Evolutionary conservation across 2,113 vertebrate genomes (phyloP).

Genomic region (Psittacula cyanocephala): DNA sequence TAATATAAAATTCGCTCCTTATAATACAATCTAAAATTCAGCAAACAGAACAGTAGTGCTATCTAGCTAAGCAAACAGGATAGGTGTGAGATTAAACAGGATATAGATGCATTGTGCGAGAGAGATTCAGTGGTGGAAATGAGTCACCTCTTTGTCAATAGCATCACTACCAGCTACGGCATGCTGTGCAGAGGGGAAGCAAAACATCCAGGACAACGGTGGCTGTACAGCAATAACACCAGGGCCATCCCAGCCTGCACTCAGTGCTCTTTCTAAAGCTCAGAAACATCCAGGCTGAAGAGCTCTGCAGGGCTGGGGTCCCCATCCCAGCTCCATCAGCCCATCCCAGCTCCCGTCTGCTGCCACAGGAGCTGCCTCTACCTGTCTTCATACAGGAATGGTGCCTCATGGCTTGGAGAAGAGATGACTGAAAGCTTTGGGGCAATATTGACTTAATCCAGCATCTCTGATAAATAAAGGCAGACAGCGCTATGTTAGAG

Average conservation of each 20-base stretch:
- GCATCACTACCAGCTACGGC: background rate
- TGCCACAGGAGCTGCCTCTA: background rate
- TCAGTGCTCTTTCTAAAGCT: background rate
- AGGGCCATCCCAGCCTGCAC: background rate
- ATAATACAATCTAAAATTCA: background rate
- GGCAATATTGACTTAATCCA: background rate
- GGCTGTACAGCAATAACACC: background rate
- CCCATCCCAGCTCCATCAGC: background rate
- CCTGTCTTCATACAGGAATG: background rate
- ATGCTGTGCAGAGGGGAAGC: background rate
- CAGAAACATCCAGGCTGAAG: background rate
- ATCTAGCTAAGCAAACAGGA: conserved; percentile 43
- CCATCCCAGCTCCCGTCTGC: background rate
- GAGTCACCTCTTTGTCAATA: conserved; percentile 52
- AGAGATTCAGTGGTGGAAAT: conserved; percentile 23
- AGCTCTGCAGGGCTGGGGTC: background rate
- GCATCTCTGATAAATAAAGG: background rate
- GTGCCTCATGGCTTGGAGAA: background rate
- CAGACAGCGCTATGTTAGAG: background rate
- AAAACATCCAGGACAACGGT: background rate
- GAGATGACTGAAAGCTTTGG: background rate
- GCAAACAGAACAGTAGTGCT: background rate
- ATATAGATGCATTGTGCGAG: background rate
- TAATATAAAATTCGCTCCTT: background rate
- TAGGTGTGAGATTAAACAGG: conserved; percentile 61